Conservation (phyloP, 2,797 vertebrate genomes). For the Molossus molossus region DNA sequence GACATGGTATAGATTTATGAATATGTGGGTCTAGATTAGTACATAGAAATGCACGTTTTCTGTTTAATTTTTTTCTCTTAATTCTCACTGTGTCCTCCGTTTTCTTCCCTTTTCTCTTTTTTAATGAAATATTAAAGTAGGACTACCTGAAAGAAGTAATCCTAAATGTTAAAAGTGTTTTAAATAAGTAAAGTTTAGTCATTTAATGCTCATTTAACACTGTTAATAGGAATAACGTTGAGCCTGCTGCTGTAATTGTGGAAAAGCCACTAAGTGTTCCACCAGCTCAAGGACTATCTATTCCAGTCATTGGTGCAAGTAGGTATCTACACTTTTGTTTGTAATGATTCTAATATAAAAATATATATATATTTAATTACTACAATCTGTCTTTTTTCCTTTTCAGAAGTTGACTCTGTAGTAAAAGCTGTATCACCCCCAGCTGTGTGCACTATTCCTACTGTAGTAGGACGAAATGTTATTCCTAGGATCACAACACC, state of each 20-base stretch:
- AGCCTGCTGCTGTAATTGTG: conserved; percentile 76
- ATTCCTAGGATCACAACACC: conserved; percentile 86
- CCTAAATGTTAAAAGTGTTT: conserved; percentile 50
- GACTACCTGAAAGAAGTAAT: conserved; percentile 43
- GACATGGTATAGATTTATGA: not conserved
- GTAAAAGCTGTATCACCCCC: conserved; percentile 85
- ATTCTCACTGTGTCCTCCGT: not conserved
- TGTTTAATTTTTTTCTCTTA: conserved; percentile 47
- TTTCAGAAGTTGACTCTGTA: conserved; percentile 89
- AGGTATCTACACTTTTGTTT: conserved; percentile 83
- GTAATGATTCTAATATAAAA: not conserved
- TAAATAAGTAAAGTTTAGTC: conserved; percentile 53
- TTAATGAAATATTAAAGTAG: conserved; percentile 35
- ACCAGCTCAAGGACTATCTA: conserved; percentile 89
- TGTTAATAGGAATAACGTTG: conserved; percentile 85
- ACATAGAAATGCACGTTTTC: not conserved
- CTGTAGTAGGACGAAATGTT: conserved; percentile 89
- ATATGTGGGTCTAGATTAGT: not conserved
- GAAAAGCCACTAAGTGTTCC: conserved; percentile 81
- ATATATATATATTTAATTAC: conserved; percentile 28
- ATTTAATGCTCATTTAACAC: conserved; percentile 60
- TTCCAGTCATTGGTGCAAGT: conserved; percentile 92
- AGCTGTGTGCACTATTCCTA: conserved; percentile 90
- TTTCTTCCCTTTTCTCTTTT: not conserved
- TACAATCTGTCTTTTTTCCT: conserved; percentile 73